Percentiles rank a stretch among this genome's conserved stretches.
Conservation (phyloP, 2,888 invertebrate species). For the Leptarthrus brevirostris region DNA sequence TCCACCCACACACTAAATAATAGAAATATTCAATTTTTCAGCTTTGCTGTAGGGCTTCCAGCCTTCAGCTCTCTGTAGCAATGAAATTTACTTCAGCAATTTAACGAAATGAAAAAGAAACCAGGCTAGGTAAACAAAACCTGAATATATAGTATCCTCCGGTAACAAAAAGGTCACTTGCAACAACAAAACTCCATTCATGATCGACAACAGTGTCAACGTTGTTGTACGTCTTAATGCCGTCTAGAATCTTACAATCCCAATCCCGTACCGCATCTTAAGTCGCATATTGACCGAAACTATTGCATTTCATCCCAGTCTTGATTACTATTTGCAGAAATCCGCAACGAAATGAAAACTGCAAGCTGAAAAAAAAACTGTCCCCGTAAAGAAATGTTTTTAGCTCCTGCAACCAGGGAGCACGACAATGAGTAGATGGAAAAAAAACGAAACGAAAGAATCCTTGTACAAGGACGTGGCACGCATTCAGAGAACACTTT, state of each 20-base stretch:
- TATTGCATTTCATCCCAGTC: constrained; percentile 7
- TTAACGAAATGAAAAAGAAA: background rate
- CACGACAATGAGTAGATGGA: background rate
- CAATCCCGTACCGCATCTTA: background rate
- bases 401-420: constrained; percentile 1
- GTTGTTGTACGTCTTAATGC: background rate
- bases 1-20: too few species aligned
- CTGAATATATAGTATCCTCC: background rate
- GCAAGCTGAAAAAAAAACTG: background rate
- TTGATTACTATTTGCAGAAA: constrained; percentile 36
- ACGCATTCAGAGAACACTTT: constrained; percentile 30
- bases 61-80: too few species aligned
- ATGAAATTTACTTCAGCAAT: constrained; percentile 6
- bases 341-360: constrained; percentile 28
- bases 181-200: background rate
- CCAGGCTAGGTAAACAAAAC: background rate
- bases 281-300: background rate
- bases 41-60: too few species aligned
- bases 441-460: background rate
- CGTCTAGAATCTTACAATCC: background rate
- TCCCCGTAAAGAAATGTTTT: background rate
- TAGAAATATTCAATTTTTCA: too few species aligned
- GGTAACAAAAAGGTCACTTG: background rate
- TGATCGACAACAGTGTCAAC: background rate
- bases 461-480: constrained; percentile 34